Conservation (phyloP, 2,888 invertebrate species). For the Polyommatus iphigenia region DNA sequence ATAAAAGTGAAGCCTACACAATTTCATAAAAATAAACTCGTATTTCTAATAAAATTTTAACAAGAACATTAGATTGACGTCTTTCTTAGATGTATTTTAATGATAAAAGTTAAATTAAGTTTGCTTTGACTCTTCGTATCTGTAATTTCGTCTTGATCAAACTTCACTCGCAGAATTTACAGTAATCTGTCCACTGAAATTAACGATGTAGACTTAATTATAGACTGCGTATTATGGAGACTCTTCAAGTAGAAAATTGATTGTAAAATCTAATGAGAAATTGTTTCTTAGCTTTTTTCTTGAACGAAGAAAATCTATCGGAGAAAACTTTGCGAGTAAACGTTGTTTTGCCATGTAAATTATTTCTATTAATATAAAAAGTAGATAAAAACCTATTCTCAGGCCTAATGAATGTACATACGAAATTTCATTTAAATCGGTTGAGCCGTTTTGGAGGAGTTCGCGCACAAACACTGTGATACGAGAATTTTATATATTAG, state of each 20-base stretch:
- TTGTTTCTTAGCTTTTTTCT: not conserved
- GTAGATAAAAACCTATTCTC: no score
- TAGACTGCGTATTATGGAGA: not conserved
- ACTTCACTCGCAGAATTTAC: conserved; percentile 5
- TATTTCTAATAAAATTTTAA: not conserved
- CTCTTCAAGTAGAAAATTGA: not conserved
- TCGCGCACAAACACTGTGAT: no score
- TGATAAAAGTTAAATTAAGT: conserved; percentile 27
- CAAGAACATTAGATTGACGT: not conserved
- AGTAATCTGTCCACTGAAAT: conserved; percentile 1
- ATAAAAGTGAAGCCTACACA: no score
- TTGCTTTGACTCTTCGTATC: conserved; percentile 11
- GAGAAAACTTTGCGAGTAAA: not conserved
- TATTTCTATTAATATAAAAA: no score
- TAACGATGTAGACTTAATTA: not conserved
- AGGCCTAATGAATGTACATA: no score
- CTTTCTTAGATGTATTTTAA: conserved; percentile 22
- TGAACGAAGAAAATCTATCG: not conserved
- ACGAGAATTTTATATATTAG: no score
- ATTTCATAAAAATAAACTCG: no score
- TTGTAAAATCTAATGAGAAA: not conserved
- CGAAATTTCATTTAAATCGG: no score
- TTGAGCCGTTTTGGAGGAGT: no score
- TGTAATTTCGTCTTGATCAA: conserved; percentile 21
- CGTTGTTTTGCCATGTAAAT: no score